Conservation (phyloP, 2,888 invertebrate genomes). For the Selenia dentaria region DNA sequence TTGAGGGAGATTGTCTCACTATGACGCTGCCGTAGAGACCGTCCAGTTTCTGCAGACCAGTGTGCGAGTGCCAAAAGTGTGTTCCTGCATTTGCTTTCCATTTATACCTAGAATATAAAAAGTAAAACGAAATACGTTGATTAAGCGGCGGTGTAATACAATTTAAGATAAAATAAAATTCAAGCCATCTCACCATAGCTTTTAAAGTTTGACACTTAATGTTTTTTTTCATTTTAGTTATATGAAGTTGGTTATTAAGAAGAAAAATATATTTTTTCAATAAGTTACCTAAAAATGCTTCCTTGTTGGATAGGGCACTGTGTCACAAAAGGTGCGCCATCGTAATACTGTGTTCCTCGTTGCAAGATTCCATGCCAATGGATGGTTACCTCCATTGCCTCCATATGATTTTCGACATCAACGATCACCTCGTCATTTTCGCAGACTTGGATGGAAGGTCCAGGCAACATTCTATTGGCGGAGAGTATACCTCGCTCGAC, state of each 20-base stretch:
- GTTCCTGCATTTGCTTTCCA: conserved; percentile 95
- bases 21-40: conserved; percentile 94
- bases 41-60: conserved; percentile 94
- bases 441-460: conserved; percentile 97
- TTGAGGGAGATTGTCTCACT: conserved; percentile 92
- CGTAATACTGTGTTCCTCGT: conserved; percentile 94
- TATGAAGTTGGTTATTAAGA: no score
- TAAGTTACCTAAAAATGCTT: conserved; percentile 90
- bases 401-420: conserved; percentile 95
- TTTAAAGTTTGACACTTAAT: no score
- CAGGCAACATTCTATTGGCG: conserved; percentile 96
- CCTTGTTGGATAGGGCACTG: conserved; percentile 97
- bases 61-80: conserved; percentile 97
- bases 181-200: no score
- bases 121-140: no score
- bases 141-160: no score
- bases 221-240: no score
- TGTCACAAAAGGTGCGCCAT: conserved; percentile 96
- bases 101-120: conserved; percentile 88
- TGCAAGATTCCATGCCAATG: conserved; percentile 98
- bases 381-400: conserved; percentile 95
- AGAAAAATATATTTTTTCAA: no score
- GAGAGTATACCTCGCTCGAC: conserved; percentile 94
- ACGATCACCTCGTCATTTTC: conserved; percentile 96
- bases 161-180: no score